Percentiles rank a stretch among this genome's conserved stretches.
phyloP scores from a whole-genome alignment of 2,113 vertebrate species.

The Symphodus melops region DNA sequence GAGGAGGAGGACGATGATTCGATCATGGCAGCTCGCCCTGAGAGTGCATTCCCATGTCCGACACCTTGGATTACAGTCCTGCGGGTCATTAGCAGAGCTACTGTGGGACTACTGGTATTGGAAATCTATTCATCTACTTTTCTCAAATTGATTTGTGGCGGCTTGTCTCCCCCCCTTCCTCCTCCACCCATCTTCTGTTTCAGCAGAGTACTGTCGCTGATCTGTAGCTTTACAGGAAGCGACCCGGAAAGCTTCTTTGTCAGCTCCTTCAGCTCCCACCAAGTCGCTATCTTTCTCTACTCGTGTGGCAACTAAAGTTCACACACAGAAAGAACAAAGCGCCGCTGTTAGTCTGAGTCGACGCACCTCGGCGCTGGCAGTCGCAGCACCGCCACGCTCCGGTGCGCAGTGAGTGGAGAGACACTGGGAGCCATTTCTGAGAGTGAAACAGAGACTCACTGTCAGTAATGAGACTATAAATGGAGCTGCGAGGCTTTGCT shows the following conservation, averaged over 20 bases:
- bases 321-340: constrained; percentile 28
- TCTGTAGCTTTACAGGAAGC: constrained; percentile 22
- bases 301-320: constrained; percentile 35
- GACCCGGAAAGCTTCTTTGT: constrained; percentile 23
- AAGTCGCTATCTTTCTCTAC: constrained; percentile 13
- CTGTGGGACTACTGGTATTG: constrained; percentile 55
- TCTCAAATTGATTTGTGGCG: constrained; percentile 67
- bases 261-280: constrained; percentile 11
- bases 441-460: constrained; percentile 36
- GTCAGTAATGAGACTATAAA: constrained; percentile 62
- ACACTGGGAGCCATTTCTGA: constrained; percentile 41
- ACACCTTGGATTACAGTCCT: constrained; percentile 70
- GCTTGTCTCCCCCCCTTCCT: constrained; percentile 7
- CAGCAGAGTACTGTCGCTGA: constrained; percentile 40
- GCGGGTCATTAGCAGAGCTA: constrained; percentile 57
- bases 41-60: constrained; percentile 58
- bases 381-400: constrained; percentile 13
- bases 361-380: constrained; percentile 20
- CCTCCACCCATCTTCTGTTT: constrained; percentile 24
- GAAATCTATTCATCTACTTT: constrained; percentile 73
- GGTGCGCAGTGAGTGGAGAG: constrained; percentile 37
- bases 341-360: constrained; percentile 16
- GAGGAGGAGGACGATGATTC: constrained; percentile 49
- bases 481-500: constrained; percentile 33
- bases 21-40: constrained; percentile 48